Evolutionary conservation across 92 coral and sea anemone genomes (phyloP).

Genomic region (Umimayanthus kanabou): DNA sequence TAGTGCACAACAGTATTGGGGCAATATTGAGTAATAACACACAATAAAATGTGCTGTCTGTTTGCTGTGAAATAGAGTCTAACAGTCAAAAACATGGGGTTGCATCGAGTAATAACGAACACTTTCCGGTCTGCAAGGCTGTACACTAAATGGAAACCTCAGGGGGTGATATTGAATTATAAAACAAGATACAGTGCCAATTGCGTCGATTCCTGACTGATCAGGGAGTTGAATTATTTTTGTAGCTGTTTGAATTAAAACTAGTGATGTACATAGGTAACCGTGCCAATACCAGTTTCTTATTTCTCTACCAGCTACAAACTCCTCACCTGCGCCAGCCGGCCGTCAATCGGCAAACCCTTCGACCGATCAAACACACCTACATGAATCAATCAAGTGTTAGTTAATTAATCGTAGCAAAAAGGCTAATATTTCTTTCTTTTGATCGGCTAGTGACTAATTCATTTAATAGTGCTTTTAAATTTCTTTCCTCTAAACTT

Average conservation of each 20-base stretch:
- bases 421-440: neutral
- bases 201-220: no score
- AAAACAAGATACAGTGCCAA: no score
- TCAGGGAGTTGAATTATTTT: no score
- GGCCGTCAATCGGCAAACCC: constrained; percentile 85
- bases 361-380: constrained; percentile 98
- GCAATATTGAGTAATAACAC: neutral
- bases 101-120: neutral
- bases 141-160: no score
- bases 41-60: neutral
- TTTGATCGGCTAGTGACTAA: neutral
- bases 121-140: no score
- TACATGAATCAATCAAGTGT: constrained; percentile 28
- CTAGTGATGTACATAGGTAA: no score
- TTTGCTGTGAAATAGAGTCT: neutral
- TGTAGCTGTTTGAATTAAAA: no score
- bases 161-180: no score
- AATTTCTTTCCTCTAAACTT: no score
- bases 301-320: neutral
- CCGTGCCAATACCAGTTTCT: no score
- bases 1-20: neutral
- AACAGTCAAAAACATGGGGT: neutral
- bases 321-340: constrained; percentile 80
- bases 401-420: neutral
- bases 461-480: no score